Base-by-base conservation (phyloP, 2,888 invertebrate genomes). In the Neoaliturus tenellus region DNA sequence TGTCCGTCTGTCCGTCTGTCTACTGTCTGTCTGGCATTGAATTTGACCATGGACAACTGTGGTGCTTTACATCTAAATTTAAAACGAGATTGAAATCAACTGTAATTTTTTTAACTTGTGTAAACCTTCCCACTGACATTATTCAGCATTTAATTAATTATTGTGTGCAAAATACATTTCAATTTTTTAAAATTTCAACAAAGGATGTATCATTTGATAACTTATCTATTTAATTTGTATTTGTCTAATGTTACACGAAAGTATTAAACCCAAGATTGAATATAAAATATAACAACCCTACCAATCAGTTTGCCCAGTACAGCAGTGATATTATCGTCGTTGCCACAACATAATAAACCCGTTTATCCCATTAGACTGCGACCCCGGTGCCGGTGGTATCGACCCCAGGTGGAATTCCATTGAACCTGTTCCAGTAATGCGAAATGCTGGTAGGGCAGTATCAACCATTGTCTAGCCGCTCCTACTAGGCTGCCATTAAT, bases 401-500 rank as follows among this genome's bases (percentile, higher is more conserved):
- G 48, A 44, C 39, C 71, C 71, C 41, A 20, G 20, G n/a, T 33
- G 28, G 39, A 23, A 44, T 23, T 44, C 28, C 44, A 4, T 28
- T 2, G 4, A 39, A 75, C 75, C 44, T 17, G 75, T 44, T 23
- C 14, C 48, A 31, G 31, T n/a, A n/a, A 2, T 17, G 12, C 62
- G 51, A 44, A 44, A 14, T 3, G 44, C 35, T 35, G 10, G 44
- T 14, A 44, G 44, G 44, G 6, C 17, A 44, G 17, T 39, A 39
- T 28, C 75, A 41, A 44, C 75, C 20, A 28, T 3, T 14, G 28
- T 35, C 69, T 69, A 35, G 69, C 69, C 69, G 69, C 69, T 69
- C 75, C 71, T 41, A 41, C 33, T 39, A 39, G 20, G 23, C 67
- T 23, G 69, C 71, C 71, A 71, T 71, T 71, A 71, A 71, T 39